Percentiles rank a stretch among this genome's conserved stretches.
Conservation (phyloP, 2,797 vertebrate species). For the Octomys mimax region DNA sequence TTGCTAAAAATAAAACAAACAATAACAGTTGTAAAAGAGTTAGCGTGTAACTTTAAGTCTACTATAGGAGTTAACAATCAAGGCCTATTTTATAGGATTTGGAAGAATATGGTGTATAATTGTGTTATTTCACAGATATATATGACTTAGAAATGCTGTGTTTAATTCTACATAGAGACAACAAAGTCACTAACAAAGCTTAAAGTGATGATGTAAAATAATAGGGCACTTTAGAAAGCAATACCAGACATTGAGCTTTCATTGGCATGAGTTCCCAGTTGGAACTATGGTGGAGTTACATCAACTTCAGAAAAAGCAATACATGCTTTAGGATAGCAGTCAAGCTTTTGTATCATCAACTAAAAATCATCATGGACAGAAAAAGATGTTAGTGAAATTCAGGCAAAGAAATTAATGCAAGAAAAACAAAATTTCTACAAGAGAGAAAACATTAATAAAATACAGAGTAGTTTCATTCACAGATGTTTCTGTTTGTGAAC, state of each 20-base stretch:
- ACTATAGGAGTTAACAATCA: background rate
- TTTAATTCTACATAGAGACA: too few relatives aligned
- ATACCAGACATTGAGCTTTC: background rate
- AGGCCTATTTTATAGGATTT: background rate
- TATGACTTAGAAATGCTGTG: background rate
- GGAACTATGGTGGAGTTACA: background rate
- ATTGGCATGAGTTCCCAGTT: background rate
- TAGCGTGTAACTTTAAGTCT: background rate
- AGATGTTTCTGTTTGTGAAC: background rate
- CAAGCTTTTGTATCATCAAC: background rate
- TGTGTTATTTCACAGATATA: background rate
- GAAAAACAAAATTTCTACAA: background rate
- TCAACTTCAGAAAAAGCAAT: background rate
- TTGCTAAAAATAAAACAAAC: background rate
- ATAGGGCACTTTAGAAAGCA: background rate
- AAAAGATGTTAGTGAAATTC: background rate
- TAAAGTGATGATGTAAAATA: background rate
- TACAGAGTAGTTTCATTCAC: background rate
- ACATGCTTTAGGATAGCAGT: background rate
- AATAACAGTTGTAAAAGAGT: background rate
- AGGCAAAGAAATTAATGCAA: background rate
- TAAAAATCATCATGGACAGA: background rate
- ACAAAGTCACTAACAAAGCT: background rate
- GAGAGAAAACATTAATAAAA: background rate
- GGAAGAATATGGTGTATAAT: background rate